Base-by-base conservation (phyloP, 2,797 vertebrate species). In the Hafferia zeledoni region DNA sequence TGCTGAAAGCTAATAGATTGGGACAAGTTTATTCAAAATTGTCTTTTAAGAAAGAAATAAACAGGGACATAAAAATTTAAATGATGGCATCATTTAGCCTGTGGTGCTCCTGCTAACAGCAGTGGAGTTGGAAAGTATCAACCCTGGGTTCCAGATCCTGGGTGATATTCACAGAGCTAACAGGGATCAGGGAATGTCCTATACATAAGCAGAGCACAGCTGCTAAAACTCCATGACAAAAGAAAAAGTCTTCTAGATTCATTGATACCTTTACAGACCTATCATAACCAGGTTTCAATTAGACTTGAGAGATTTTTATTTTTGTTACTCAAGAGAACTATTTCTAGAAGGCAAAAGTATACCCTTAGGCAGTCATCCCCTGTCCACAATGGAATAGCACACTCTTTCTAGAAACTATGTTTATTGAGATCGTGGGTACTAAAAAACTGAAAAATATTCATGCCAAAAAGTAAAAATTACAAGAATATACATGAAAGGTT, bases 1-100 rank as follows among this genome's bases (percentile, higher is more conserved):
- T 77, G 41, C 47, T 83, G 77, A 87, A 84, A 89, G 69, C 60
- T 84, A 90, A 94, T 57, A 71, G 44, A n/a, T 39, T 89, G 59
- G 61, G 89, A 95, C 78, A 96, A 86, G 50, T 76, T 83, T 71
- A 53, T 72, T 72, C 67, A 71, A 64, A 80, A 33, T 50, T 55
- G 49, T 43, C 43, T 77, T 81, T 78, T 83, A 61, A 70, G 43
- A 85, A 68, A 69, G 10, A 87, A 87, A 79, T 8, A 82, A 84
- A 68, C 9, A 19, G 28, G 10, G 43, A 9, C 35, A 63, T 63
- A 49, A 64, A 43, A n/a, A 9, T 13, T 60, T 76, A 78, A 75
- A 35, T 46, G 19, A 72, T 52, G 28, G 74, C 5, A 4, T 89
- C 43, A 71, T 85, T 81, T 85, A 89, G 65, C 83, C 87, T 80